Base-by-base conservation (phyloP, 2,888 invertebrate genomes). In the Ganaspis brasiliensis region DNA sequence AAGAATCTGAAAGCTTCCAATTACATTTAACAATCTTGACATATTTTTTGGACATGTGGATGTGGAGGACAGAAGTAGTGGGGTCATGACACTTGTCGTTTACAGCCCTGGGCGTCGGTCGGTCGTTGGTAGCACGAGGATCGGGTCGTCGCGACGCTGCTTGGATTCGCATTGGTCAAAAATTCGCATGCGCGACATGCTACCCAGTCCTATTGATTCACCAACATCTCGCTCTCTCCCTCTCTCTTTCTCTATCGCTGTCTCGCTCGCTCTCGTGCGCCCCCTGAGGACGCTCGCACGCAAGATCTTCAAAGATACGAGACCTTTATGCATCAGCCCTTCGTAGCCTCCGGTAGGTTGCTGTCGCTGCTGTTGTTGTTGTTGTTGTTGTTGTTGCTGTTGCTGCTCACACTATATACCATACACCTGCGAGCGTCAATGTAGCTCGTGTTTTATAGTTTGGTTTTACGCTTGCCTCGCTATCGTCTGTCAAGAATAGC, bases 151-250 rank as follows among this genome's bases (percentile, higher is more conserved):
- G 85, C 81, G 85, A 83, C 81, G 79, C 77, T 86, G 84, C 85
- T 83, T 85, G 86, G 79, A 77, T 83, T 79, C 82, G 81, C 81
- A 89, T 89, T 90, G 89, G 89, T 80, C 81, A 74, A 63, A 72
- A 75, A 63, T 63, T 83, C 88, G 90, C 90, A 86, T 89, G 89
- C 90, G 89, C 88, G 57, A 78, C 49, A 19, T 73, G 81, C 82
- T 79, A 83, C 82, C 83, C 80, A 84, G 88, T 84, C 87, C 88
- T 89, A 89, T 90, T 88, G 90, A 90, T 89, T 89, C 87, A 81
- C 80, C 81, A 76, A 74, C 45, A 35, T 80, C 73, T 57, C 49
- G 37, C 59, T n/a, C 45, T 73, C 56, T 19, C 71, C 63, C 78
- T 21, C 74, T 78, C 78, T 79, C 75, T 37, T 71, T 45, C 56